Percentiles rank a stretch among this genome's conserved stretches.
Conservation (phyloP, 2,888 invertebrate genomes). For the Papilio demoleus region DNA sequence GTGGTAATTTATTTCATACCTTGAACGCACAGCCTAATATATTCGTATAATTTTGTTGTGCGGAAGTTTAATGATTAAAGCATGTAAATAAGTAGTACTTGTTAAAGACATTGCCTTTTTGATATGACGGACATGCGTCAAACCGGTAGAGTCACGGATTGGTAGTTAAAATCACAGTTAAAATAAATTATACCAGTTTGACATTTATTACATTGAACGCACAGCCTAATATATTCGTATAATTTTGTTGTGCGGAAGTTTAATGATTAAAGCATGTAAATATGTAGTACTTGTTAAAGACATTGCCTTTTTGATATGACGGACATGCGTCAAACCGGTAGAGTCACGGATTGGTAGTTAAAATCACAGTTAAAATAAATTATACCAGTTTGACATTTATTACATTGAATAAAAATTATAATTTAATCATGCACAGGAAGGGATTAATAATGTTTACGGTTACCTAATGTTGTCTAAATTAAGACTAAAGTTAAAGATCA, state of each 20-base stretch:
- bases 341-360: background rate
- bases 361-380: conserved; percentile 10
- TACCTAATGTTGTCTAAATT: background rate
- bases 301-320: conserved; percentile 16
- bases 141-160: conserved; percentile 9
- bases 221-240: background rate
- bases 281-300: conserved; percentile 2
- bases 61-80: background rate
- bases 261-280: background rate
- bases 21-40: background rate
- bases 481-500: too few relatives aligned
- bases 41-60: background rate
- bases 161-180: background rate
- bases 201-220: too few relatives aligned
- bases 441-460: background rate
- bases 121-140: conserved; percentile 6
- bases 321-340: conserved; percentile 13
- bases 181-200: background rate
- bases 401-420: background rate
- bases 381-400: background rate
- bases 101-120: conserved; percentile 13
- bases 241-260: conserved; percentile 4
- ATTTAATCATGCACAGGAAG: background rate
- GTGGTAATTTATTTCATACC: too few relatives aligned
- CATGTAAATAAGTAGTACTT: background rate